phyloP scores from a whole-genome alignment of 2,113 vertebrate species.

The Diadophis punctatus region DNA sequence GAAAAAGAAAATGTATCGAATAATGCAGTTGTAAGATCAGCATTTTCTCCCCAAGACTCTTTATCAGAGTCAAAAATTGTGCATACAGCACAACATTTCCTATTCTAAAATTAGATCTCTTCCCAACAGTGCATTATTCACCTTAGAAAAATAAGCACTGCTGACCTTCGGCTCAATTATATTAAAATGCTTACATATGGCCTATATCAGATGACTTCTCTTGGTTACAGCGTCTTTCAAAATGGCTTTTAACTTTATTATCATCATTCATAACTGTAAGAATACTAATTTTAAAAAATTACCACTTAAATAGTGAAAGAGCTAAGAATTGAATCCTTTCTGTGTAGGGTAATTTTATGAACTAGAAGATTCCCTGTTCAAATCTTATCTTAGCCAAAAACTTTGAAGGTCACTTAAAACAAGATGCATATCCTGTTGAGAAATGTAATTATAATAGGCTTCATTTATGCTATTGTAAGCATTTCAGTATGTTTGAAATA shows the following conservation, averaged over 20 bases:
- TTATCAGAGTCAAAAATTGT: conserved; percentile 45
- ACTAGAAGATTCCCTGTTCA: background rate
- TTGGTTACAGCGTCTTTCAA: background rate
- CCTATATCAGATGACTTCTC: conserved; percentile 31
- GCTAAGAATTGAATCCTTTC: background rate
- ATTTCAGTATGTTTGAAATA: background rate
- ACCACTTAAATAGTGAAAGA: background rate
- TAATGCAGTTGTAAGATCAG: conserved; percentile 31
- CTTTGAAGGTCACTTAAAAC: background rate
- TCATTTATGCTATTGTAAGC: background rate
- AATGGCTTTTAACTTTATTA: conserved; percentile 12
- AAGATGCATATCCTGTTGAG: background rate
- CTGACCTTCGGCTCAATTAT: background rate
- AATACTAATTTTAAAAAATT: background rate
- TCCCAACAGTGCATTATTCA: conserved; percentile 2
- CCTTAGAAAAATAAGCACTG: background rate
- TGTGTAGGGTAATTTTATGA: background rate
- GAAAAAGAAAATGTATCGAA: background rate
- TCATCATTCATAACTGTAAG: background rate
- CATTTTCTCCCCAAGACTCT: conserved; percentile 21
- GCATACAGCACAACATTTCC: conserved; percentile 37
- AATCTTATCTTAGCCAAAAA: background rate
- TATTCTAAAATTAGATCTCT: conserved; percentile 24
- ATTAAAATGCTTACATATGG: conserved; percentile 27
- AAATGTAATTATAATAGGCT: background rate